These are phyloP conservation scores for Lasioglossum pauxillum DNA, from an alignment of 2,888 invertebrate species.

Conservation along the genomic window DNA sequence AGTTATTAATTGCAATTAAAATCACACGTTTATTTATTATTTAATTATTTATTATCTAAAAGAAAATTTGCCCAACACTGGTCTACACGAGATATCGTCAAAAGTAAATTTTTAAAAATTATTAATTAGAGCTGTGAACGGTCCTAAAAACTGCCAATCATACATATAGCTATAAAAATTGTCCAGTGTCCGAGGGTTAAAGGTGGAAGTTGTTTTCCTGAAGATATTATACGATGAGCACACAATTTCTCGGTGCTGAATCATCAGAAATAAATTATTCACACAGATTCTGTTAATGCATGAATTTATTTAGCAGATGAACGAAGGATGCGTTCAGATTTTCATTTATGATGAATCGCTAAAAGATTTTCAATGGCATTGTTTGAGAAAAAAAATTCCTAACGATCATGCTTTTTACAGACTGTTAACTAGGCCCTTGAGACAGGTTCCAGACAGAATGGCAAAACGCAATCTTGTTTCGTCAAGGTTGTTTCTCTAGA, in stretches of 20 bases:
- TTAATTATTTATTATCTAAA: too few species aligned
- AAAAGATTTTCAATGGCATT: not conserved
- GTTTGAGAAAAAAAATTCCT: too few species aligned
- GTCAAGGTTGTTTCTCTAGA: conserved; percentile 26
- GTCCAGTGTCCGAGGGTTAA: too few species aligned
- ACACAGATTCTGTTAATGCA: not conserved
- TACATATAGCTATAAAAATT: too few species aligned
- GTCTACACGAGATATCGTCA: too few species aligned
- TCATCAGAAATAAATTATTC: not conserved
- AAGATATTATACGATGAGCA: not conserved
- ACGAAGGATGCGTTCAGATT: not conserved
- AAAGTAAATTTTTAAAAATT: too few species aligned
- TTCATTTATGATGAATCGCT: not conserved
- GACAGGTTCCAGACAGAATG: conserved; percentile 20
- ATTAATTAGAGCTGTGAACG: too few species aligned
- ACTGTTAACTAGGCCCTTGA: not conserved
- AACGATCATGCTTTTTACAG: not conserved
- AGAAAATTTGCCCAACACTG: too few species aligned
- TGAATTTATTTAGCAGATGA: not conserved
- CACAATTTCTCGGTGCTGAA: not conserved
- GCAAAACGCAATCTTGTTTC: not conserved
- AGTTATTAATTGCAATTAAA: too few species aligned
- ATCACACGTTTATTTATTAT: too few species aligned
- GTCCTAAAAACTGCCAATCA: too few species aligned
- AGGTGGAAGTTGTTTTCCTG: not conserved